phyloP scores from a whole-genome alignment of 2,888 invertebrate species.

The Furcula furcula region DNA sequence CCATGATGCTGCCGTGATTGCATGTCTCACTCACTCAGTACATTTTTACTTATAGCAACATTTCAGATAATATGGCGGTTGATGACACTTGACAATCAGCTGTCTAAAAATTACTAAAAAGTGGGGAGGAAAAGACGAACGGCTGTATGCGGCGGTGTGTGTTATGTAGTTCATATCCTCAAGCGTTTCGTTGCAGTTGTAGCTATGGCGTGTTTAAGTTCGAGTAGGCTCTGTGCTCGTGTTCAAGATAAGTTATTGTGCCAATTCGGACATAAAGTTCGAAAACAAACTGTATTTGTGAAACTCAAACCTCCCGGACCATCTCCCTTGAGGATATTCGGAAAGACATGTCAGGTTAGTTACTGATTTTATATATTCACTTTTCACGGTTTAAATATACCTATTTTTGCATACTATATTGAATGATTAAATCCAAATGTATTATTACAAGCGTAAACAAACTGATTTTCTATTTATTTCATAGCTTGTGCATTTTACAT shows the following conservation, averaged over 20 bases:
- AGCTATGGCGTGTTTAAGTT: conserved; percentile 92
- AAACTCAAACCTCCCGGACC: conserved; percentile 85
- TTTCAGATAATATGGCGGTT: conserved; percentile 48
- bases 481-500: conserved; percentile 35
- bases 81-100: conserved; percentile 78
- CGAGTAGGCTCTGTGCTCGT: conserved; percentile 91
- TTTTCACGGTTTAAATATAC: conserved; percentile 8
- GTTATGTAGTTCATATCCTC: conserved; percentile 79
- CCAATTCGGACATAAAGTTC: conserved; percentile 88
- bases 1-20: too few relatives aligned
- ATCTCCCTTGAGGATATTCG: conserved; percentile 79
- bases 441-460: too few relatives aligned
- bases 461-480: neutral
- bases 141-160: conserved; percentile 59
- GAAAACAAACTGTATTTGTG: conserved; percentile 86
- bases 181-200: conserved; percentile 86
- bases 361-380: conserved; percentile 13
- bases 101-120: conserved; percentile 68
- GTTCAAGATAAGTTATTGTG: conserved; percentile 90
- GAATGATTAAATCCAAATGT: too few relatives aligned
- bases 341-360: conserved; percentile 77
- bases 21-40: too few relatives aligned
- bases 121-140: conserved; percentile 77
- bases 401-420: too few relatives aligned
- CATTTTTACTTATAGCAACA: conserved; percentile 34